Evolutionary conservation across 2,113 vertebrate genomes (phyloP).

Genomic region (Pitta sordida): DNA sequence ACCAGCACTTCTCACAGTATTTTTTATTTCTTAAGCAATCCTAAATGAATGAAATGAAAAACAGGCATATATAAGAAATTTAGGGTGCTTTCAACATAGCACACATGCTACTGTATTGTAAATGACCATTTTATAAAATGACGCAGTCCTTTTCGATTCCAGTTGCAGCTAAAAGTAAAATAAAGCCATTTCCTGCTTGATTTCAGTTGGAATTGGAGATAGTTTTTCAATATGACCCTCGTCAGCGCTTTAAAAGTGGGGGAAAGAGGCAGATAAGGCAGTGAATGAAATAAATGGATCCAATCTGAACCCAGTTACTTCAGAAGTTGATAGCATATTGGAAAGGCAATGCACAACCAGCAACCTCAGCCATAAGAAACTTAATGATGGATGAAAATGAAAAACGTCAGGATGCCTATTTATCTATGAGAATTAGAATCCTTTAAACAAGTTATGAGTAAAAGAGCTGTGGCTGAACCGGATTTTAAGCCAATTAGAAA

Average conservation of each 20-base stretch:
- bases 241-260: slow-evolving; percentile 60
- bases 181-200: slow-evolving; percentile 76
- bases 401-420: slow-evolving; percentile 69
- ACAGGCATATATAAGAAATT: slow-evolving; percentile 16
- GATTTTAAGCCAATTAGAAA: slow-evolving; percentile 75
- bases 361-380: slow-evolving; percentile 68
- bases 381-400: slow-evolving; percentile 74
- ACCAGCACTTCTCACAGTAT: not conserved
- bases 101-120: slow-evolving; percentile 13
- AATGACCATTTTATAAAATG: slow-evolving; percentile 55
- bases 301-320: slow-evolving; percentile 65
- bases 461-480: slow-evolving; percentile 62
- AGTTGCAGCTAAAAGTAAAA: slow-evolving; percentile 73
- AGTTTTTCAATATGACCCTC: slow-evolving; percentile 69
- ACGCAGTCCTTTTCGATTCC: slow-evolving; percentile 62
- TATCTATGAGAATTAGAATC: slow-evolving; percentile 70
- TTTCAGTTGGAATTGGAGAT: slow-evolving; percentile 72
- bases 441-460: slow-evolving; percentile 70
- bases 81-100: slow-evolving; percentile 9
- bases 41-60: slow-evolving; percentile 39
- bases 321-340: slow-evolving; percentile 50
- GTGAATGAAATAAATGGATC: slow-evolving; percentile 72
- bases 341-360: slow-evolving; percentile 59
- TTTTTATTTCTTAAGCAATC: slow-evolving; percentile 36
- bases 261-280: slow-evolving; percentile 51